Percentiles rank a stretch among this genome's conserved stretches.
Conservation (phyloP, 1,140 invertebrate genomes). For the Helicoverpa zea region DNA sequence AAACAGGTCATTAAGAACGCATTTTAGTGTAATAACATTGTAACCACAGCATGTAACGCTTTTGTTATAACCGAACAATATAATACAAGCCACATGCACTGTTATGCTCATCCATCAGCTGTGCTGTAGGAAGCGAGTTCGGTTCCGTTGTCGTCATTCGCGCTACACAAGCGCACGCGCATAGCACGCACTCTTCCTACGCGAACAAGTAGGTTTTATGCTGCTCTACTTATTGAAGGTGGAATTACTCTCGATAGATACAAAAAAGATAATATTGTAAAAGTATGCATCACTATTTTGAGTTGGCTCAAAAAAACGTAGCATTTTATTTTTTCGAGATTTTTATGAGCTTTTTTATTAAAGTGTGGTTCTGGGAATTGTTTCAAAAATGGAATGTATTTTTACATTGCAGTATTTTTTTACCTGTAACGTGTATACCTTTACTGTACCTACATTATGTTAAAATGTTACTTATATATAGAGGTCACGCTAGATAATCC, state of each 20-base stretch:
- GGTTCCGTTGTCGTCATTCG: constrained; percentile 39
- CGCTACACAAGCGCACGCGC: constrained; percentile 27
- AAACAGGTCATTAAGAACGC: too few relatives aligned
- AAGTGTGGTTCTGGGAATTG: too few relatives aligned
- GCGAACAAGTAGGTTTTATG: not conserved
- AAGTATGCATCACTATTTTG: too few relatives aligned
- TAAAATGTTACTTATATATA: not conserved
- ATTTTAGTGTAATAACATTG: too few relatives aligned
- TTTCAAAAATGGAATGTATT: too few relatives aligned
- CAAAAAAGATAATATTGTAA: not conserved
- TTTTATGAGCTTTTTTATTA: too few relatives aligned
- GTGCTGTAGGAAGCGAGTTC: constrained; percentile 43
- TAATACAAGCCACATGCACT: not conserved
- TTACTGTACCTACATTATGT: not conserved
- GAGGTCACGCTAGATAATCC: constrained; percentile 25
- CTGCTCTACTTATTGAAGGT: not conserved
- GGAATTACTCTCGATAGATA: not conserved
- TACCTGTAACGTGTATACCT: too few relatives aligned
- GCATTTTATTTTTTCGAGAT: too few relatives aligned
- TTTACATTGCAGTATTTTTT: too few relatives aligned
- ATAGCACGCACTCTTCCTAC: constrained; percentile 39
- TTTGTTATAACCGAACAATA: constrained; percentile 6
- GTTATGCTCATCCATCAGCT: constrained; percentile 22
- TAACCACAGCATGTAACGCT: not conserved
- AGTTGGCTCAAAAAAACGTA: not conserved